Evolutionary conservation across 2,888 invertebrate species (phyloP).

Genomic region (Thumatha senex): DNA sequence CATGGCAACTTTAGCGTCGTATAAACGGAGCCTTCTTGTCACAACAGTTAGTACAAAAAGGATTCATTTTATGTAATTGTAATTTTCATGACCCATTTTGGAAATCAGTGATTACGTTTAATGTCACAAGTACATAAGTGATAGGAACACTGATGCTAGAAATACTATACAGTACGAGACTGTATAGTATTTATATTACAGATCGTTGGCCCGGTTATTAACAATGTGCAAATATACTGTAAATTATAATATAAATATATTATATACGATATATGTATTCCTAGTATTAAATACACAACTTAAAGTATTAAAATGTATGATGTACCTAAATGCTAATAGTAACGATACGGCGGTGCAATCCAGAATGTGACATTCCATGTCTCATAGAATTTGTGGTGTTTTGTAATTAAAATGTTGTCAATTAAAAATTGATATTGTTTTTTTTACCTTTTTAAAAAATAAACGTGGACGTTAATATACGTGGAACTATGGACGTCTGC

Average conservation of each 20-base stretch:
- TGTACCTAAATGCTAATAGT: slow-evolving; percentile 70
- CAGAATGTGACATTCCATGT: slow-evolving; percentile 72
- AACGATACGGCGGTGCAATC: slow-evolving; percentile 70
- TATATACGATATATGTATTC: slow-evolving; percentile 70
- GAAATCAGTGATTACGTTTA: no score
- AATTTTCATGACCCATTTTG: not conserved
- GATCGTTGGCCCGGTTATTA: slow-evolving; percentile 15
- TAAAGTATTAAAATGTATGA: slow-evolving; percentile 72
- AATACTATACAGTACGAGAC: no score
- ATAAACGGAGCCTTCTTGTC: no score
- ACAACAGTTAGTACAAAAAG: no score
- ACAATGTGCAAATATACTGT: slow-evolving; percentile 35
- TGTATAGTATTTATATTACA: slow-evolving; percentile 24
- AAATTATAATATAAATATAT: slow-evolving; percentile 67
- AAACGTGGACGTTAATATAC: no score
- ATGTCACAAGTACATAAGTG: not conserved
- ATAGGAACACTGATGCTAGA: slow-evolving; percentile 21
- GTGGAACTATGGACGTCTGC: no score
- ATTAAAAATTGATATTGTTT: slow-evolving; percentile 62
- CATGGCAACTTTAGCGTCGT: no score
- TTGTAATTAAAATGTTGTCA: slow-evolving; percentile 84
- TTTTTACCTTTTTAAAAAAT: slow-evolving; percentile 13
- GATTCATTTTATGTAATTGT: not conserved
- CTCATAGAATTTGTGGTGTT: slow-evolving; percentile 82
- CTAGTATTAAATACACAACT: slow-evolving; percentile 76